phyloP scores from a whole-genome alignment of 2,113 vertebrate species.

The Narcine bancroftii region DNA sequence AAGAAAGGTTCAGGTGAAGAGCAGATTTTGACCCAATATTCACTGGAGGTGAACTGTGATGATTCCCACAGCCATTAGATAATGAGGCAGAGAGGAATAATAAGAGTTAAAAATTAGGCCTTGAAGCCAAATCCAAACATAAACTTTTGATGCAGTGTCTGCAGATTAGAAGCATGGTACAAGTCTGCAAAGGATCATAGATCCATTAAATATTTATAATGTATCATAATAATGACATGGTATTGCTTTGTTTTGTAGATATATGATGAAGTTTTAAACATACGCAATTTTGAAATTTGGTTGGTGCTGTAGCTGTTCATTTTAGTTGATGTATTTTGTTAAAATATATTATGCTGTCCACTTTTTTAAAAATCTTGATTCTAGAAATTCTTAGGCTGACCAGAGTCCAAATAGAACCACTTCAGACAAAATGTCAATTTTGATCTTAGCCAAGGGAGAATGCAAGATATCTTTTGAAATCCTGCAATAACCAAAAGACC shows the following conservation, averaged over 20 bases:
- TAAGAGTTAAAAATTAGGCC: not conserved
- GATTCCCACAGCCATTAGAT: not conserved
- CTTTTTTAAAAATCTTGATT: not conserved
- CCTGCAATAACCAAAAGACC: not conserved
- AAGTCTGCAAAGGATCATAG: not conserved
- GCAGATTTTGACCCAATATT: not conserved
- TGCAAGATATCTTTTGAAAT: not conserved
- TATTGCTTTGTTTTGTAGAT: not conserved
- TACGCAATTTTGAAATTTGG: not conserved
- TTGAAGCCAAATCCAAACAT: not conserved
- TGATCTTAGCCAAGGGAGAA: not conserved
- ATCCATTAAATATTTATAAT: not conserved
- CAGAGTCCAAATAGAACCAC: not conserved
- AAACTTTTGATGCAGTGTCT: not conserved
- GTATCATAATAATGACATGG: not conserved
- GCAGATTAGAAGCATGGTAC: not conserved
- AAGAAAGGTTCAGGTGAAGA: not conserved
- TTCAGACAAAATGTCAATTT: not conserved
- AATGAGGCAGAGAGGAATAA: not conserved
- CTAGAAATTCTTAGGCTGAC: not conserved
- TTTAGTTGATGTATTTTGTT: not conserved
- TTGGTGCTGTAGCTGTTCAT: not conserved
- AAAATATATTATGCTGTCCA: not conserved
- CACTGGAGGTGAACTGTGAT: not conserved
- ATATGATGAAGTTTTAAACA: not conserved